Conservation (phyloP, 2,113 vertebrate species). For the Podilymbus podiceps region DNA sequence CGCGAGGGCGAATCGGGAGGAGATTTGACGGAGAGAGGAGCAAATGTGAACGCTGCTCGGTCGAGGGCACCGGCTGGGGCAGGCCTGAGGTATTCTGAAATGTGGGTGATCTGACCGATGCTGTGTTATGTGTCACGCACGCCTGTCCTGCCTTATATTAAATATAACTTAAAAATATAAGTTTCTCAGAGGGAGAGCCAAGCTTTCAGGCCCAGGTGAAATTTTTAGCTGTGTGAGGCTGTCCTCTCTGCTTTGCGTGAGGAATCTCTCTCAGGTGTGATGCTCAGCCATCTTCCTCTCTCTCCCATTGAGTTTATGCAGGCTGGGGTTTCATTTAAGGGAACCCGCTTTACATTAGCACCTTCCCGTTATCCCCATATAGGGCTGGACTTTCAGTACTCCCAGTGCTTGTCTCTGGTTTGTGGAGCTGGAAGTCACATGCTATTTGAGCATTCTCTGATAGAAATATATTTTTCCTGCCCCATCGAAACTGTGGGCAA, state of each 20-base stretch:
- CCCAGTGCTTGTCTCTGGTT: background rate
- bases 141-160: accelerated
- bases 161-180: too few species aligned
- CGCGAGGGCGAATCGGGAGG: accelerated
- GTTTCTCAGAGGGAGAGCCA: background rate
- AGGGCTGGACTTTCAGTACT: background rate
- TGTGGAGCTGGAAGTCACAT: background rate
- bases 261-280: background rate
- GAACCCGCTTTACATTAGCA: background rate
- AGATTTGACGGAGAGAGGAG: accelerated
- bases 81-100: background rate
- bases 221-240: too few species aligned
- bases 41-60: accelerated
- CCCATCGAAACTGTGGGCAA: accelerated
- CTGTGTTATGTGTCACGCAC: accelerated
- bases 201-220: background rate
- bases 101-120: background rate
- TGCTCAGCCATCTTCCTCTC: accelerated
- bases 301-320: background rate
- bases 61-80: background rate
- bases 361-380: too few species aligned
- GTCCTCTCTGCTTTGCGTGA: background rate
- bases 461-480: accelerated
- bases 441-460: background rate
- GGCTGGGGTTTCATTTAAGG: background rate